Base-by-base conservation (phyloP, 2,797 vertebrate genomes). In the Crocidura indochinensis region DNA sequence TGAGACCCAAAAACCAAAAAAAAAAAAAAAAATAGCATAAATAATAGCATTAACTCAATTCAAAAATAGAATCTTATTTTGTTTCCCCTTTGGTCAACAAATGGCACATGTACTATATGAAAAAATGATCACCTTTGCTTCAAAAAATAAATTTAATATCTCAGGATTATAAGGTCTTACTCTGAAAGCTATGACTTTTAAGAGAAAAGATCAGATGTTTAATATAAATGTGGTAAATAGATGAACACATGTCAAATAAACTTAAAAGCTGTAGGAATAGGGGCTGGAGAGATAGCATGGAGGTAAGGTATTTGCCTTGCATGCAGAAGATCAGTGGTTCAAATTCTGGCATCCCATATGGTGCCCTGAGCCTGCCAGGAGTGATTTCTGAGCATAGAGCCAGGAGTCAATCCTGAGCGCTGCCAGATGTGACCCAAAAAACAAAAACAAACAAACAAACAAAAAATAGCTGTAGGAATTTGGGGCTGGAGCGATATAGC, bases 61-160 rank as follows among this genome's bases (percentile, higher is more conserved):
- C 68, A 89, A 47, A 93, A 56, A 53, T 83, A 91, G 64, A 87
- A 74, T 46, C 31, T 62, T 74, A 12, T 77, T 80, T 95, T 64
- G 38, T 94, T 89, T 90, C 12, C 4, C 31, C 53, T 84, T 86
- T 72, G 64, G n/a, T 80, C 74, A 80, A 84, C 31, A 68, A 73
- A 71, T 73, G 10, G n/a, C 73, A 14, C 26, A 68, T 12, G 6
- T 86, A 47, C n/a, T 77, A 62, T 80, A 8, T 87, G 74, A 95
- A 73, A 44, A 49, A 4, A 47, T 91, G 69, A 62, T 79, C 76
- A 75, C 27, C 49, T 64, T 64, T 67, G 62, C 3, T n/a, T 67
- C 9, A 22, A 12, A 83, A 79, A 82, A 65, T 65, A 81, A n/a
- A 79, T 51, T 64, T 67, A 76, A 31, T 88, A 15, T 53, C n/a